Evolutionary conservation across 2,113 vertebrate species (phyloP).

Genomic region (Oenanthe melanoleuca): DNA sequence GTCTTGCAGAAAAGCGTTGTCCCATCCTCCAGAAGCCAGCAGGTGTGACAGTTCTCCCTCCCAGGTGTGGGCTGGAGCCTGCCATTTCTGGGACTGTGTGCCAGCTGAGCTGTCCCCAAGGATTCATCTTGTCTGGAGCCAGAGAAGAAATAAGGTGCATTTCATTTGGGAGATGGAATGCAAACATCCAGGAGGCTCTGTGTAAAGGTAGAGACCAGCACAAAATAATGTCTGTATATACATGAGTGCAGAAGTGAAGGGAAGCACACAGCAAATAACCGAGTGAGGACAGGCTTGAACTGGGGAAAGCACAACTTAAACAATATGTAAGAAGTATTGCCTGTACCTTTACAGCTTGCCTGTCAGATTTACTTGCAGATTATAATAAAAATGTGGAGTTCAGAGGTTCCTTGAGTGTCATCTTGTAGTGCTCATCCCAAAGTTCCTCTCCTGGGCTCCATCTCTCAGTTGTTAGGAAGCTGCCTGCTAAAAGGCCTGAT

Average conservation of each 20-base stretch:
- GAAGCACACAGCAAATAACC: background rate
- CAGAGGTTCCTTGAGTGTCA: background rate
- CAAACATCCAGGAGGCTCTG: constrained; percentile 77
- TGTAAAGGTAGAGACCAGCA: constrained; percentile 84
- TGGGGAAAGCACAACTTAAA: background rate
- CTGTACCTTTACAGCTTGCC: background rate
- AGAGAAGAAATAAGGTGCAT: constrained; percentile 83
- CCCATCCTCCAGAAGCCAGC: constrained; percentile 76
- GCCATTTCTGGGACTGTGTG: constrained; percentile 79
- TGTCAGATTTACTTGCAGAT: background rate
- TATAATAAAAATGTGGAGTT: background rate
- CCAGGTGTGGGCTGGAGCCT: constrained; percentile 81
- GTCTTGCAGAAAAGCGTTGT: constrained; percentile 83
- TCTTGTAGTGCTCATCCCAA: background rate
- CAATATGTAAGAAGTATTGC: background rate
- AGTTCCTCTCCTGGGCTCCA: background rate
- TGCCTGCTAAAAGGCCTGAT: background rate
- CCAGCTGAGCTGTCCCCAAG: constrained; percentile 83
- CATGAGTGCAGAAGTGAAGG: background rate
- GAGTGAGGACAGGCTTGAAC: background rate
- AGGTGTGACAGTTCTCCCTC: constrained; percentile 81
- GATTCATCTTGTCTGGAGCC: constrained; percentile 84
- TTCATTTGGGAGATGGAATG: constrained; percentile 87
- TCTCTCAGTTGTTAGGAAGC: background rate
- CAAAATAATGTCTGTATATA: background rate